Base-by-base conservation (phyloP, 2,888 invertebrate genomes). In the Atherix ibis region DNA sequence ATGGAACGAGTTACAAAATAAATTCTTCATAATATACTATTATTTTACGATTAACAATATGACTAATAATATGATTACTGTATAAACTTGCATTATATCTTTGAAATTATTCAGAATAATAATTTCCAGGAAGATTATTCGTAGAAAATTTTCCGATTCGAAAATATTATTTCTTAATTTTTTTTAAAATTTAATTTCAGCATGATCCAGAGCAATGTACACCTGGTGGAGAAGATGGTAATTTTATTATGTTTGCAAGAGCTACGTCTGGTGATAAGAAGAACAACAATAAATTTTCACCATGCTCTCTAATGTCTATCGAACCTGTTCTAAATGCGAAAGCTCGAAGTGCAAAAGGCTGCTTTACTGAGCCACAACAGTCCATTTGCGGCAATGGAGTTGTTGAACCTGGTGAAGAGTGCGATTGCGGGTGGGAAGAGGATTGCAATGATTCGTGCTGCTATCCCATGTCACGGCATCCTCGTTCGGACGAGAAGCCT, bases 171-270 rank as follows among this genome's bases (percentile, higher is more conserved):
- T n/a, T n/a, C n/a, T n/a, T n/a, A n/a, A n/a, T n/a, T n/a, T n/a
- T n/a, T n/a, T n/a, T n/a, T n/a, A n/a, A n/a, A n/a, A 31, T 40
- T 40, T 39, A 31, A 32, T 36, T 63, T 8, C 60, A 92, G 89
- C 94, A 95, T 58, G 94, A 95, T 65, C 89, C 89, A 1, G 89
- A 89, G 62, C 76, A 76, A 52, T 94, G 82, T 62, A 88, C 92
- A 1, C 94, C 94, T 4, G 92, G 91, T 37, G 92, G 84, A 13
- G 87, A 89, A 54, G 88, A 88, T 58, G 98, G 98, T 27, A 98
- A 98, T 68, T 98, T 82, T 65, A 97, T 98, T 53, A 98, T 98
- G 98, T 98, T 95, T 64, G 92, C 95, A 15, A 76, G 95, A 43
- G 97, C 97, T 22, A 98, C 97, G 35, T 92, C 92, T 48, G 97